These are phyloP conservation scores for Aphelenchoides bicaudatus DNA, from an alignment of 2,888 invertebrate genomes.

Conservation along the genomic window DNA sequence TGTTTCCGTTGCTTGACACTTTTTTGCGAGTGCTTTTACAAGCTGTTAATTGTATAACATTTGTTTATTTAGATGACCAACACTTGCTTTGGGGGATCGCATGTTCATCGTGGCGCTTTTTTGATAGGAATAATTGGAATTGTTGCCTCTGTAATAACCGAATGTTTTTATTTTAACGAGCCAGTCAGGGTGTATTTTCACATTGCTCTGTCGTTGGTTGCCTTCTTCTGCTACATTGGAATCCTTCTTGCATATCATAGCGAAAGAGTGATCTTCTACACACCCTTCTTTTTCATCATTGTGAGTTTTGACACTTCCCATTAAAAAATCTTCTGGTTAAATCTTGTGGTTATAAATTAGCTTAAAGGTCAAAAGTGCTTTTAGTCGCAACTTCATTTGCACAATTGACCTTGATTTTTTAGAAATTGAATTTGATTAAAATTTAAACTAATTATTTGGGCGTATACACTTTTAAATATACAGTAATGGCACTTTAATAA, in stretches of 20 bases:
- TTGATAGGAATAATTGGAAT: background rate
- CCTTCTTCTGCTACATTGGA: conserved; percentile 6
- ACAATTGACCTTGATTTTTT: too few species aligned
- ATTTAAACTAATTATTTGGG: too few species aligned
- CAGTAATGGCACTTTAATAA: too few species aligned
- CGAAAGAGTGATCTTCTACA: background rate
- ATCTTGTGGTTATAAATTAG: background rate
- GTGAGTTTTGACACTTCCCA: too few species aligned
- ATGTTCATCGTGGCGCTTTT: conserved; percentile 6
- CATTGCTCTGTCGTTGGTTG: conserved; percentile 2
- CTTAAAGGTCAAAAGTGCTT: background rate
- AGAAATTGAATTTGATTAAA: too few species aligned
- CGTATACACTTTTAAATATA: too few species aligned
- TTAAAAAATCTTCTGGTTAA: too few species aligned
- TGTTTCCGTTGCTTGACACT: too few species aligned
- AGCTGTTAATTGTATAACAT: too few species aligned
- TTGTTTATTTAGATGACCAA: conserved; percentile 5
- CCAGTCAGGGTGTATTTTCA: background rate
- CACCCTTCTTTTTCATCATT: conserved; percentile 4
- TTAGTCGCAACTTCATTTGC: too few species aligned
- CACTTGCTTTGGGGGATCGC: conserved; percentile 1
- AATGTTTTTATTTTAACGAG: background rate
- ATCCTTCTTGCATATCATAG: background rate
- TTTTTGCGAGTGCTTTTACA: too few species aligned
- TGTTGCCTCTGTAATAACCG: background rate